Evolutionary conservation across 2,797 vertebrate species (phyloP).

Genomic region (Gallinago solitaria): DNA sequence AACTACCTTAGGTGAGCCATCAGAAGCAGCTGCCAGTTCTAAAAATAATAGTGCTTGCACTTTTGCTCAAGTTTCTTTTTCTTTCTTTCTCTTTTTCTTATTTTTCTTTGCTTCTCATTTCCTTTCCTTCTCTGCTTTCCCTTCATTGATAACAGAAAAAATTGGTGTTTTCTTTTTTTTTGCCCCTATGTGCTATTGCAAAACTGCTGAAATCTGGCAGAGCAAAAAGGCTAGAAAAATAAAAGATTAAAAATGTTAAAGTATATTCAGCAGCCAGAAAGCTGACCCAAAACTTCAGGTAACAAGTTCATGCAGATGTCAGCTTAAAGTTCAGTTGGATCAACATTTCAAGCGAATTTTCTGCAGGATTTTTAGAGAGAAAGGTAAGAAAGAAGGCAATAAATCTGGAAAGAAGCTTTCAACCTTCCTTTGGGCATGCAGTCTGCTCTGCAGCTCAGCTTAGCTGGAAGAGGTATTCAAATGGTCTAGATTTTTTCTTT

Average conservation of each 20-base stretch:
- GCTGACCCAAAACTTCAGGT: conserved; percentile 26
- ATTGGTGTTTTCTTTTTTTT: not conserved
- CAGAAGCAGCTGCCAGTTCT: conserved; percentile 25
- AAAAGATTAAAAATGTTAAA: conserved; percentile 14
- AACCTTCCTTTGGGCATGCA: not conserved
- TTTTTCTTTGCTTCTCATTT: not conserved
- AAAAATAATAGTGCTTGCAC: conserved; percentile 48
- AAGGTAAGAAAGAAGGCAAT: not conserved
- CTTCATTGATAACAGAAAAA: not conserved
- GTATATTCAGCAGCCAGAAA: not conserved
- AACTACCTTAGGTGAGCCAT: conserved; percentile 21
- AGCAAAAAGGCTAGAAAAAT: not conserved
- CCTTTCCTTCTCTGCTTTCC: conserved; percentile 25
- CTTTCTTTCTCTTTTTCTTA: not conserved
- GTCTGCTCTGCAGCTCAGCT: not conserved
- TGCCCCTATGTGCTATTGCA: not conserved
- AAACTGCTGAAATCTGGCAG: conserved; percentile 6
- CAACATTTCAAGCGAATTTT: conserved; percentile 31
- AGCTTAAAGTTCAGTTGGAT: conserved; percentile 31
- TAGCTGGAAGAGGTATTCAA: not conserved
- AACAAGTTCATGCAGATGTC: conserved; percentile 23
- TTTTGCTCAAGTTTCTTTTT: not conserved
- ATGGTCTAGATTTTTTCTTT: not conserved
- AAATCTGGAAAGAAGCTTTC: not conserved
- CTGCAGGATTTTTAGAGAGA: not conserved